Base-by-base conservation (phyloP, 2,888 invertebrate genomes). In the Microctonus hyperodae region DNA sequence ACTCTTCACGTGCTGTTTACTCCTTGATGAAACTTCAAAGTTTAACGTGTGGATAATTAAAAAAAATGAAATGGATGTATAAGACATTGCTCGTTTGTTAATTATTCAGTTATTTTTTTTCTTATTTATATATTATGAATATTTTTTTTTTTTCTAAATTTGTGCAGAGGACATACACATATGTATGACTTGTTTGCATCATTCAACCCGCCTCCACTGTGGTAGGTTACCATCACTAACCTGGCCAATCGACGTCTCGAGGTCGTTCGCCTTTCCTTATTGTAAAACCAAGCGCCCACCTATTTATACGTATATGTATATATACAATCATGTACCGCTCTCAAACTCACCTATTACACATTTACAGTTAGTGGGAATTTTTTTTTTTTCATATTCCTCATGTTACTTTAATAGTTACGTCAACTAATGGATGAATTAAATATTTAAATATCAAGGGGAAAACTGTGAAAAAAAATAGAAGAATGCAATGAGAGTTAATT, bases 291-390 rank as follows among this genome's bases (percentile, higher is more conserved):
- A 61, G 71, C 67, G 67, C 72, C 73, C 73, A 73, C 70, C 65
- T 7, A 16, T 16, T 25, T 25, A 28, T 48, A 37, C n/a, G n/a
- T 37, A n/a, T 16, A 44, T 44, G 16, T n/a, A 53, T 51, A 53
- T 62, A 53, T 37, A 62, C 53, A 62, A 53, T 33, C 61, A 68
- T 72, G 66, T 64, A 62, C 60, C 68, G 59, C 64, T 60, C 68
- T 68, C 66, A 53, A 44, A 44, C 44, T 44, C 44, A 44, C 44
- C 60, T 66, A 72, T 69, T 70, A 67, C 67, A 72, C 64, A 68
- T 73, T 72, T 67, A 73, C 70, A 69, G 70, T 75, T 68, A 71
- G 53, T 69, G 68, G 64, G 68, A 66, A 69, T 73, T 75, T 73
- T 63, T 16, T 64, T 67, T 64, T 48, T 40, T 31, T 53, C 50